Conservation (phyloP, 35 echinoderm and acorn worm genomes). For the Stichopus chloronotus region DNA sequence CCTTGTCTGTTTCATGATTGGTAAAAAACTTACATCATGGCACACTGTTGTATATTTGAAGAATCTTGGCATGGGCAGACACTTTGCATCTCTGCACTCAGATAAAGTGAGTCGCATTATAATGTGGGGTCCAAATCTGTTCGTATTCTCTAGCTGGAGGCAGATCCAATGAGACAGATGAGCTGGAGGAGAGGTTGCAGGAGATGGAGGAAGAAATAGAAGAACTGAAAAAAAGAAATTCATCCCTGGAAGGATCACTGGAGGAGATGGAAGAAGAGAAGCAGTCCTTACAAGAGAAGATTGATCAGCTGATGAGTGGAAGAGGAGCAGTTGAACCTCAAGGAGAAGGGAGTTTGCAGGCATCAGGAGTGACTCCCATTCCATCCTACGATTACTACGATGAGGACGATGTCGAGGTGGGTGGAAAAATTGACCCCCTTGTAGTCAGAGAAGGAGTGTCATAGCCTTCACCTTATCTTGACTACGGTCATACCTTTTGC, state of each 20-base stretch:
- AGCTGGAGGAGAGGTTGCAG: conserved; percentile 65
- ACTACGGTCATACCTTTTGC: too few species aligned
- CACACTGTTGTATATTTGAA: too few species aligned
- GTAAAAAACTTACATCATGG: too few species aligned
- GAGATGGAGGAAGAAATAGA: conserved; percentile 79
- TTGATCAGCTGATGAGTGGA: conserved; percentile 42
- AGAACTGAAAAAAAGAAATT: conserved; percentile 58
- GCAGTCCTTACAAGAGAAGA: conserved; percentile 55
- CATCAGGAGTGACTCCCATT: neutral
- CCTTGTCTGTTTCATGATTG: too few species aligned
- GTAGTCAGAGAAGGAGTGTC: too few species aligned
- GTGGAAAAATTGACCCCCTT: neutral
- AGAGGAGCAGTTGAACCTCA: conserved; percentile 13
- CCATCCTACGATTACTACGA: conserved; percentile 63
- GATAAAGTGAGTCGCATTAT: too few species aligned
- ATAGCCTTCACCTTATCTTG: too few species aligned
- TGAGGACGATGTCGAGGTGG: conserved; percentile 98
- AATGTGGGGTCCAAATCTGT: neutral
- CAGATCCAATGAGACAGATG: conserved; percentile 58
- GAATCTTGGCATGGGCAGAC: too few species aligned
- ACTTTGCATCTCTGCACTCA: too few species aligned
- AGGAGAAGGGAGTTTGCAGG: neutral
- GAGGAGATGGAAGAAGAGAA: conserved; percentile 69
- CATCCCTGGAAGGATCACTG: conserved; percentile 54
- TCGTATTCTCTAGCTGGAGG: conserved; percentile 38